phyloP scores from a whole-genome alignment of 1,140 invertebrate species.

The Calosoma granatense region DNA sequence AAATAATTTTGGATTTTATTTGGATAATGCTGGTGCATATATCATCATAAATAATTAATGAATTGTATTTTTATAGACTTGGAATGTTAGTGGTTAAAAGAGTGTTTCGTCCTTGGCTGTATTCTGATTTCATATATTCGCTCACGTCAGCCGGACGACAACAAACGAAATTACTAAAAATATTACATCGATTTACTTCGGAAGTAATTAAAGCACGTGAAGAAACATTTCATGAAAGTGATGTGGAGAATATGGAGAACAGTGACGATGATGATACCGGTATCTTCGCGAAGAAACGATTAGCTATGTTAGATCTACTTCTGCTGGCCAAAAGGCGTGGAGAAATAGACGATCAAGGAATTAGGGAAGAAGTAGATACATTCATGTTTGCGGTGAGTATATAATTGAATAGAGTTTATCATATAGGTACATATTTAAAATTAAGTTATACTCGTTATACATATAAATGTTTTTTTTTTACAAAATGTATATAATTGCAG shows the following conservation, averaged over 20 bases:
- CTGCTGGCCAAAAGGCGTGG: slow-evolving; percentile 44
- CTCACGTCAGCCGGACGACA: background rate
- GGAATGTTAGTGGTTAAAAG: background rate
- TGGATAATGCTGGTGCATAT: background rate
- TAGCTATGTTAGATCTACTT: slow-evolving; percentile 74
- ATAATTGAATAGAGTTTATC: background rate
- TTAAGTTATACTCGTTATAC: no score
- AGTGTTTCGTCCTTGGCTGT: background rate
- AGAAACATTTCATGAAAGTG: background rate
- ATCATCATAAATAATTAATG: background rate
- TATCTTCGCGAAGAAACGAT: slow-evolving; percentile 39
- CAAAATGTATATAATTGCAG: slow-evolving; percentile 20
- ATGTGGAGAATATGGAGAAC: background rate
- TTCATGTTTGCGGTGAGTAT: slow-evolving; percentile 60
- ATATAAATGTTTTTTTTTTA: slow-evolving; percentile 7
- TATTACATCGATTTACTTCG: slow-evolving; percentile 1
- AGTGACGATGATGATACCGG: background rate
- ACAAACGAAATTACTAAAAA: background rate
- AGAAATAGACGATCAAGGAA: slow-evolving; percentile 47
- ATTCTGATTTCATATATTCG: background rate
- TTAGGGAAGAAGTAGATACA: slow-evolving; percentile 74
- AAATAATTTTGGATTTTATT: background rate
- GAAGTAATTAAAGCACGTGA: background rate
- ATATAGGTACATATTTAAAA: no score
- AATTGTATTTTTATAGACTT: background rate